A percentile compares a stretch with the other conserved stretches of the same genome.
phyloP scores from a whole-genome alignment of 2,888 invertebrate species.

The Salpingus planirostris region DNA sequence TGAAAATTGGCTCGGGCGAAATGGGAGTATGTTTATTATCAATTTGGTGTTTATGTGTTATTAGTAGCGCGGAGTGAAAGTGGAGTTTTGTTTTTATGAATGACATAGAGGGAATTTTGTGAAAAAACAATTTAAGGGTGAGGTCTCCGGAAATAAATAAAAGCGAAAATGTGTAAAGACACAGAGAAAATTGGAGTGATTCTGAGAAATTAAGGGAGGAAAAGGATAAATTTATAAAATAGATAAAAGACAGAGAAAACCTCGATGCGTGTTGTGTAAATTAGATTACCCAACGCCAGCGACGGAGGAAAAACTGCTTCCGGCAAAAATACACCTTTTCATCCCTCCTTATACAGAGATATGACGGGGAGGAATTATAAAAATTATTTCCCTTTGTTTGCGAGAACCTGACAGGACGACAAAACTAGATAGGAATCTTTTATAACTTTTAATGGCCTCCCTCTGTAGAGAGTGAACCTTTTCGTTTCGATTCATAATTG shows the following conservation, averaged over 20 bases:
- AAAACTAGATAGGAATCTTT: too few relatives aligned
- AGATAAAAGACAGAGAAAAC: conserved; percentile 23
- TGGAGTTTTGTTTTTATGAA: conserved; percentile 10
- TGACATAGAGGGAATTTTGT: conserved; percentile 12
- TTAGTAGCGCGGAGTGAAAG: too few relatives aligned
- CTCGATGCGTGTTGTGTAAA: conserved; percentile 24
- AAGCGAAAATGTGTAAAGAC: conserved; percentile 21
- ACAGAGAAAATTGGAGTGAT: conserved; percentile 23
- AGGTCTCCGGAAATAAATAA: conserved; percentile 14
- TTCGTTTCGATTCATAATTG: conserved; percentile 34
- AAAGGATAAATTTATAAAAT: conserved; percentile 25
- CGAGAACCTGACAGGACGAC: neutral
- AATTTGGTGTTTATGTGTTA: conserved; percentile 9
- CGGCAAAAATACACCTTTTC: conserved; percentile 16
- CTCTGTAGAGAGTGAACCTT: too few relatives aligned
- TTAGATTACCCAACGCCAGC: conserved; percentile 26
- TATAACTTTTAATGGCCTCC: too few relatives aligned
- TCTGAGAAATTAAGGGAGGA: conserved; percentile 22
- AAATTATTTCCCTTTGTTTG: conserved; percentile 9
- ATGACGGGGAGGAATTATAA: conserved; percentile 18
- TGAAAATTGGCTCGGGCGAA: too few relatives aligned
- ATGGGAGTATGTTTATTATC: conserved; percentile 9
- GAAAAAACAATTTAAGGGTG: conserved; percentile 12
- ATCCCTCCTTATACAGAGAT: too few relatives aligned
- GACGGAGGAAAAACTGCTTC: conserved; percentile 19